phyloP scores from a whole-genome alignment of 2,797 vertebrate genomes.

The Labroides dimidiatus region DNA sequence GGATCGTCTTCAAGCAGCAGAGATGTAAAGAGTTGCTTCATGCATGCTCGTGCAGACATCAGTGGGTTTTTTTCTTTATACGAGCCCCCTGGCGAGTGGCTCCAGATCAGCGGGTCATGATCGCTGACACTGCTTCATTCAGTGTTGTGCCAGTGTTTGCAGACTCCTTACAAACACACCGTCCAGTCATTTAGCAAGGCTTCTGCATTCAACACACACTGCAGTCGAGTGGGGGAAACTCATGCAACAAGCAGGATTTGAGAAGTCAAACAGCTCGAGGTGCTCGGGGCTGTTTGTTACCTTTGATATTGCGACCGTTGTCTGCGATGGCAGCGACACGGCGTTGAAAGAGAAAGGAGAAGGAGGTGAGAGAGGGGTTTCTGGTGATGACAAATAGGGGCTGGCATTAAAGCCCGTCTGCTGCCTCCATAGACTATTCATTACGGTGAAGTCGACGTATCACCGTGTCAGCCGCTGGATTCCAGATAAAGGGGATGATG shows the following conservation, averaged over 20 bases:
- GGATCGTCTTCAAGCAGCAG: slow-evolving; percentile 31
- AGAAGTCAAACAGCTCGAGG: slow-evolving; percentile 36
- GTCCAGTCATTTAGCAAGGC: too few species aligned
- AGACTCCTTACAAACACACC: slow-evolving; percentile 40
- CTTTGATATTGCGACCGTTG: slow-evolving; percentile 96
- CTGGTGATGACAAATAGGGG: slow-evolving; percentile 63
- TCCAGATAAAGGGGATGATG: slow-evolving; percentile 38
- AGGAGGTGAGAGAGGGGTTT: slow-evolving; percentile 49
- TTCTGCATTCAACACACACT: slow-evolving; percentile 57
- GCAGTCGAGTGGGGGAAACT: slow-evolving; percentile 51
- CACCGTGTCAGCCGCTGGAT: slow-evolving; percentile 55
- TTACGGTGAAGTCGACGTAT: slow-evolving; percentile 67
- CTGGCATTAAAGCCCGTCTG: slow-evolving; percentile 38
- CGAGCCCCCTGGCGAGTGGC: slow-evolving; percentile 27
- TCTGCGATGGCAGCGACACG: slow-evolving; percentile 86
- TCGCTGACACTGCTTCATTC: slow-evolving; percentile 33
- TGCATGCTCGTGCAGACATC: slow-evolving; percentile 68
- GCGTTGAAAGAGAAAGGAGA: slow-evolving; percentile 39
- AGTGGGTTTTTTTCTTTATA: slow-evolving; percentile 13
- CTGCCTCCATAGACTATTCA: slow-evolving; percentile 57
- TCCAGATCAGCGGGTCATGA: slow-evolving; percentile 30
- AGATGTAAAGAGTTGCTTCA: slow-evolving; percentile 59
- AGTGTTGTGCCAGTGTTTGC: slow-evolving; percentile 29
- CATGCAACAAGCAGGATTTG: slow-evolving; percentile 81
- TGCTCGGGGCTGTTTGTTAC: slow-evolving; percentile 84